A percentile compares a stretch with the other conserved stretches of the same genome.
phyloP scores from a whole-genome alignment of 2,888 invertebrate genomes.

The Sthenelais limicola region DNA sequence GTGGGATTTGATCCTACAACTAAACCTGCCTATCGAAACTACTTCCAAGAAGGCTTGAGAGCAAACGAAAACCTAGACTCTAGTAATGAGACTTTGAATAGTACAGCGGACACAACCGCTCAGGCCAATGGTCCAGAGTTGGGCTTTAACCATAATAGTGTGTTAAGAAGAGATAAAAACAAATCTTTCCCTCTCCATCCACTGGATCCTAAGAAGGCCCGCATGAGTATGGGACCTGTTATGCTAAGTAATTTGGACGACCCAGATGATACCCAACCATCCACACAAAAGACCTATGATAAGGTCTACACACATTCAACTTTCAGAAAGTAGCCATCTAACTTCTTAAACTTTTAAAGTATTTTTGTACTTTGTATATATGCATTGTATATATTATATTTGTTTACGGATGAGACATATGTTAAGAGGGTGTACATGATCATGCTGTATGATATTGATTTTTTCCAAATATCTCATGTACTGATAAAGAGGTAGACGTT shows the following conservation, averaged over 20 bases:
- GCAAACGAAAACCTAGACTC: neutral
- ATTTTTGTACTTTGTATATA: too few relatives aligned
- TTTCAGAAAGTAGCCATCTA: slow-evolving; percentile 30
- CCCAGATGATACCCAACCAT: slow-evolving; percentile 20
- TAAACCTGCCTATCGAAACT: slow-evolving; percentile 29
- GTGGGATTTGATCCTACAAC: slow-evolving; percentile 11
- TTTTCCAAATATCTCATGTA: too few relatives aligned
- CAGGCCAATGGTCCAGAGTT: neutral
- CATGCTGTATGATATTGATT: too few relatives aligned
- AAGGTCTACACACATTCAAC: slow-evolving; percentile 19
- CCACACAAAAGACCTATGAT: slow-evolving; percentile 25
- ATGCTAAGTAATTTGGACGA: slow-evolving; percentile 15
- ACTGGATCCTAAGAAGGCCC: neutral
- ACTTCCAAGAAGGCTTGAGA: slow-evolving; percentile 16
- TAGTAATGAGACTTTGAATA: too few relatives aligned
- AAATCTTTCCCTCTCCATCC: neutral
- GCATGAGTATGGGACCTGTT: slow-evolving; percentile 26
- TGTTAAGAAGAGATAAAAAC: slow-evolving; percentile 5
- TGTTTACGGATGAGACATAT: too few relatives aligned
- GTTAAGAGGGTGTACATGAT: too few relatives aligned
- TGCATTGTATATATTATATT: too few relatives aligned
- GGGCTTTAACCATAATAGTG: slow-evolving; percentile 2
- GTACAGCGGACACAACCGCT: neutral
- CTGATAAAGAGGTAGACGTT: too few relatives aligned
- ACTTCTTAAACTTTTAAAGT: too few relatives aligned